Evolutionary conservation across 2,113 vertebrate species (phyloP).

Genomic region (Stegostoma tigrinum): DNA sequence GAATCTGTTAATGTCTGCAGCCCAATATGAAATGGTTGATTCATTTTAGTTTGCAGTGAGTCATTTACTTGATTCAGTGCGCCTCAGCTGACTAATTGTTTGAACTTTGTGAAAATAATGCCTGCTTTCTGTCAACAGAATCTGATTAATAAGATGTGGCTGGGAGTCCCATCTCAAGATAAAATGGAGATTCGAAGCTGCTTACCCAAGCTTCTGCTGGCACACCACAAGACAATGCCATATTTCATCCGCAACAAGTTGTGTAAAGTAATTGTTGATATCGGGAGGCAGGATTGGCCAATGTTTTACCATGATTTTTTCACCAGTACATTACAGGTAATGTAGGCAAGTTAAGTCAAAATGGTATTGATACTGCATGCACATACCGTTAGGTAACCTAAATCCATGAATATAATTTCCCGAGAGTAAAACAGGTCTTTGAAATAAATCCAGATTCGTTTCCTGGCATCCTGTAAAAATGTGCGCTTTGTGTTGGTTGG

Average conservation of each 20-base stretch:
- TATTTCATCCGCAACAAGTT: constrained; percentile 97
- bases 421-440: neutral
- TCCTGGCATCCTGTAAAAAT: neutral
- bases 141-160: constrained; percentile 97
- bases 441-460: neutral
- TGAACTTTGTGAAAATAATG: neutral
- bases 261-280: constrained; percentile 97
- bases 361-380: neutral
- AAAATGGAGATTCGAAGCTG: constrained; percentile 96
- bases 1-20: neutral
- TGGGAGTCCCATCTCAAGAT: constrained; percentile 87
- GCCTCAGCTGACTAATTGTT: neutral
- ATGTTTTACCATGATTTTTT: constrained; percentile 99
- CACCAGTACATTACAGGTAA: constrained; percentile 92
- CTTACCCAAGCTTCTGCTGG: constrained; percentile 87
- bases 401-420: neutral
- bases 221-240: constrained; percentile 87
- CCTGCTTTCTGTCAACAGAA: constrained; percentile 61
- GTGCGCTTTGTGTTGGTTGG: neutral
- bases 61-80: neutral
- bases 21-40: neutral
- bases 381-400: too few species aligned
- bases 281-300: constrained; percentile 95
- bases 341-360: constrained; percentile 1
- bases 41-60: neutral